Evolutionary conservation across 2,888 invertebrate species (phyloP), one percentile per base, ranked within the genome.

Genomic region (Cantharis nigra): DNA sequence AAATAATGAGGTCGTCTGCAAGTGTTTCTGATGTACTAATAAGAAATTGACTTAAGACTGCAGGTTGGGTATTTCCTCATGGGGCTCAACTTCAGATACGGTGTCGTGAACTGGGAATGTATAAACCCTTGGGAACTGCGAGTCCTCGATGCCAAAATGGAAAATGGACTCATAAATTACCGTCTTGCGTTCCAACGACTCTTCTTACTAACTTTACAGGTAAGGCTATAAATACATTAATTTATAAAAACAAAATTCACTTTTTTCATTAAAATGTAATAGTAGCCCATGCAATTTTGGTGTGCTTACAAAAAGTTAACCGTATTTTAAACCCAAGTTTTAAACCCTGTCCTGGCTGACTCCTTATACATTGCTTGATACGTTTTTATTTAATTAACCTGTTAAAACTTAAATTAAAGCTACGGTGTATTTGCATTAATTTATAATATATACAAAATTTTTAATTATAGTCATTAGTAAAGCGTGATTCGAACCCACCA

Each of bases 111-210:
- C 90, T 96, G 82, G 96, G 97, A 30, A 91, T 95, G 83, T 96
- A 96, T 89, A 96, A 96, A 89, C 90, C 96, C 82, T 91, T 94
- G 78, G 97, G 97, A 23, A 94, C 95, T 72, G 91, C 93, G n/a
- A 89, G 91, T 72, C 90, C 96, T 62, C 91, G 92, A 33, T 97
- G 97, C 86, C 94, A 94, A 82, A 96, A 97, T 85, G 96, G 96
- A 2, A 91, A 91, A 72, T 97, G 97, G 96, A 92, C 91, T 23
- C 92, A 94, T 0, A 92, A 92, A 81, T 89, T 95, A 85, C 96
- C 97, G 1, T 93, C 94, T 79, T 97, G 97, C 86, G 94, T 95
- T 33, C 95, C 96, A n/a, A 97, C 97, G 28, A 95, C 95, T 1
- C 90, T 95, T 63, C 90, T 97, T 81, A 95, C 96, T 63, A 97